Evolutionary conservation across 2,888 invertebrate genomes (phyloP), one percentile per base, ranked within the genome.

Genomic region (Leptura quadrifasciata): DNA sequence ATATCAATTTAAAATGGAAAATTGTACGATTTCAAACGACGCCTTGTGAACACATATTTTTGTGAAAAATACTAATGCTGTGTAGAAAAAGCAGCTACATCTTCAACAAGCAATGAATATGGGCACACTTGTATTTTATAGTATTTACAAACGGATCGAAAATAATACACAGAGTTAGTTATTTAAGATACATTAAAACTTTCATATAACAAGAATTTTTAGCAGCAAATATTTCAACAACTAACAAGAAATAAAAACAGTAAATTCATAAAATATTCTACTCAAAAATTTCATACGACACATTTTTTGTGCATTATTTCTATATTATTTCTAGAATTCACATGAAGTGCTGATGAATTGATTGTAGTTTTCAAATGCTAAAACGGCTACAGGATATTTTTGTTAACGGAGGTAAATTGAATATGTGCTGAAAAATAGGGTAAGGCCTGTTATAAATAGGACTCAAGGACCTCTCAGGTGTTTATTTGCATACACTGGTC

Each of bases 371-470:
- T 17, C 61, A 17, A 35, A 69, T 17, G 52, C 61, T 27, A 21
- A 60, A 52, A 58, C 58, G 69, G 58, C 24, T 18, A 17, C 57
- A 39, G 39, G 74, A 70, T 75, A 76, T 76, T 68, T 73, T 76
- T 18, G 61, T 71, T 68, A 75, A 67, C 80, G 74, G 80, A 81
- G 81, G 79, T 81, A 78, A 80, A 77, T 76, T 67, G 70, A 57
- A 67, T 78, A 76, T 72, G 71, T 72, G 78, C 74, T 69, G 79
- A 77, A 81, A 85, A 84, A 82, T 84, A 81, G 85, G 82, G 80
- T 85, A 84, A 85, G 84, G 84, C 79, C 82, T 77, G 75, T 79
- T 85, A 86, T 83, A 84, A 86, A 86, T 86, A 86, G 83, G 65
- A 65, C 71, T 21, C 85, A 85, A 85, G 85, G 85, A 82, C 77